Evolutionary conservation across 2,113 vertebrate genomes (phyloP).

Genomic region (Oncorhynchus gorbuscha): DNA sequence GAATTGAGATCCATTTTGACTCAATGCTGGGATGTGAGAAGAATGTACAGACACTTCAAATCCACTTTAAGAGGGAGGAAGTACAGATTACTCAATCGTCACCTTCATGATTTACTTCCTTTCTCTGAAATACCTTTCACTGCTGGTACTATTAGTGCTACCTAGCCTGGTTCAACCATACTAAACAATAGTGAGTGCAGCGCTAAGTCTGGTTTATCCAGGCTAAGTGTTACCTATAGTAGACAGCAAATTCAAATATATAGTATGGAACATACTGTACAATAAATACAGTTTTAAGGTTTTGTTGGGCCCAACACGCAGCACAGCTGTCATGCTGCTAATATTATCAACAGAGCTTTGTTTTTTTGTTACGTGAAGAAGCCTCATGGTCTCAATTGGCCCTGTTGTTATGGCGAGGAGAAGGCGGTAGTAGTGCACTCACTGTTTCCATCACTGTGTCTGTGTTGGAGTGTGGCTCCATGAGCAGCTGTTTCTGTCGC

Average conservation of each 20-base stretch:
- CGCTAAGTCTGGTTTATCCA: not conserved
- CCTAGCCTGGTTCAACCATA: no score
- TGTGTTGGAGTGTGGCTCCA: not conserved
- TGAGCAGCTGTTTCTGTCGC: slow-evolving; percentile 26
- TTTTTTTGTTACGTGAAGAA: not conserved
- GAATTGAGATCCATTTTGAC: not conserved
- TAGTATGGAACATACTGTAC: no score
- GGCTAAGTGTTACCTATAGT: not conserved
- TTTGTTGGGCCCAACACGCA: no score
- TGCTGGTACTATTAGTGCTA: not conserved
- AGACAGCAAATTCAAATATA: not conserved
- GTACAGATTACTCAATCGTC: slow-evolving; percentile 11
- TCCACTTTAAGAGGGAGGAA: not conserved
- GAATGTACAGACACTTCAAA: slow-evolving; percentile 4
- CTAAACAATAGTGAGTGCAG: not conserved
- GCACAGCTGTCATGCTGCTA: no score
- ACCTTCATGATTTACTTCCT: slow-evolving; percentile 19
- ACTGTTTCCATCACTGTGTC: slow-evolving; percentile 24
- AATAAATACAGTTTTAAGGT: no score
- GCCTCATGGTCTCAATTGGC: not conserved
- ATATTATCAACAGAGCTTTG: no score
- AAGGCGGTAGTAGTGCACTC: not conserved
- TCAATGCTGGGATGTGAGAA: not conserved
- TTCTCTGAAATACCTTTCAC: slow-evolving; percentile 1
- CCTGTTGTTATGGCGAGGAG: not conserved